Conservation (phyloP, 2,888 invertebrate species). For the Synanthedon vespiformis region DNA sequence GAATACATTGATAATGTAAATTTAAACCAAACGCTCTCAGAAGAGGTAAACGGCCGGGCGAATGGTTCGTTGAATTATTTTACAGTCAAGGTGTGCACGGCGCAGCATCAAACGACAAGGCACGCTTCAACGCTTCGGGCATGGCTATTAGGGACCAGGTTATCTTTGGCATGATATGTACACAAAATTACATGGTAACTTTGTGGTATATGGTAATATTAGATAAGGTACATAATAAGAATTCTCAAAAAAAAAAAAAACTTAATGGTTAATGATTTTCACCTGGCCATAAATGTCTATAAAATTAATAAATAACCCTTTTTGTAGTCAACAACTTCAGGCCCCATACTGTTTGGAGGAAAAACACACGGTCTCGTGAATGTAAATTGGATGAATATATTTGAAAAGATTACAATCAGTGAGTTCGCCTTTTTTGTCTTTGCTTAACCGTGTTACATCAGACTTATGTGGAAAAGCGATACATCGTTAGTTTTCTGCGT, state of each 20-base stretch:
- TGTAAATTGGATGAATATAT: neutral
- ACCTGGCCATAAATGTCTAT: too few species aligned
- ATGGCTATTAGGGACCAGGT: neutral
- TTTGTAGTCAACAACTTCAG: neutral
- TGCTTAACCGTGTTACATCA: slow-evolving; percentile 17
- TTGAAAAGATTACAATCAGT: neutral
- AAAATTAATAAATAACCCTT: too few species aligned
- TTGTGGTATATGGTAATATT: neutral
- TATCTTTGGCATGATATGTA: neutral
- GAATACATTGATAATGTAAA: too few species aligned
- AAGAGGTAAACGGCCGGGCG: slow-evolving; percentile 33
- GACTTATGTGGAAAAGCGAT: neutral
- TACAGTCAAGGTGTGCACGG: slow-evolving; percentile 12
- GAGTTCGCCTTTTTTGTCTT: slow-evolving; percentile 4
- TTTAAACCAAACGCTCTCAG: neutral
- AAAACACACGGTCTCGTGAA: neutral
- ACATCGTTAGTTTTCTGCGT: too few species aligned
- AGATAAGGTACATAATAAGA: neutral
- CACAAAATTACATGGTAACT: too few species aligned
- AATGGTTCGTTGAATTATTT: slow-evolving; percentile 30
- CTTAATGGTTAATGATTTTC: too few species aligned
- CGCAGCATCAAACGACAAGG: neutral
- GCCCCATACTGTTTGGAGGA: neutral
- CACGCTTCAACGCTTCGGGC: neutral
- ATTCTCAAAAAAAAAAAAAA: neutral